These are phyloP conservation scores for Colletes gigas DNA, from an alignment of 1,140 invertebrate species.

Conservation along the genomic window DNA sequence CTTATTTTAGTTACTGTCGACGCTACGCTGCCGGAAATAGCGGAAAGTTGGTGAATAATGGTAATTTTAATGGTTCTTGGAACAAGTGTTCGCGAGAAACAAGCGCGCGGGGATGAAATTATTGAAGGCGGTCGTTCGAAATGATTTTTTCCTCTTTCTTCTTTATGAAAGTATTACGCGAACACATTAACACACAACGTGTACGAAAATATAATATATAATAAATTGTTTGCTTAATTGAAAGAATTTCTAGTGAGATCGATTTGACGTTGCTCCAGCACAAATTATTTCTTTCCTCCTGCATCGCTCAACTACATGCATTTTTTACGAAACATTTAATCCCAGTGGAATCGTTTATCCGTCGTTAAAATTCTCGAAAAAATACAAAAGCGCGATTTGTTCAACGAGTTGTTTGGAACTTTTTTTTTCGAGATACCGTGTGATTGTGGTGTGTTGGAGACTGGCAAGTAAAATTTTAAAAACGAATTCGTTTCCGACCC, in stretches of 20 bases:
- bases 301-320: too few relatives aligned
- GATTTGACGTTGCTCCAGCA: too few relatives aligned
- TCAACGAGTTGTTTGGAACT: not conserved
- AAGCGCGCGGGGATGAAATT: not conserved
- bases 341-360: not conserved
- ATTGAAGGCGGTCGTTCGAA: not conserved
- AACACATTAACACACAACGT: too few relatives aligned
- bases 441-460: too few relatives aligned
- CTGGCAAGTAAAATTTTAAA: constrained; percentile 7
- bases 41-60: not conserved
- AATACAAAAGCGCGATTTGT: not conserved
- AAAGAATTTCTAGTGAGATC: too few relatives aligned
- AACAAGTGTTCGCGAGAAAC: not conserved
- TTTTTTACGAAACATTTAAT: too few relatives aligned
- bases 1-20: not conserved
- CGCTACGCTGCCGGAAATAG: not conserved
- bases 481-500: constrained; percentile 2
- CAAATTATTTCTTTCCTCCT: too few relatives aligned
- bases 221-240: too few relatives aligned
- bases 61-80: not conserved
- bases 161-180: not conserved
- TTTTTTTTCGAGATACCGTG: too few relatives aligned
- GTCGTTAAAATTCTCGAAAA: constrained; percentile 2
- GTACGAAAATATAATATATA: too few relatives aligned
- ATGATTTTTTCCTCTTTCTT: not conserved